Evolutionary conservation across 2,797 vertebrate species (phyloP), one percentile per base, ranked within the genome.

Genomic region (Nyctalus aviator): DNA sequence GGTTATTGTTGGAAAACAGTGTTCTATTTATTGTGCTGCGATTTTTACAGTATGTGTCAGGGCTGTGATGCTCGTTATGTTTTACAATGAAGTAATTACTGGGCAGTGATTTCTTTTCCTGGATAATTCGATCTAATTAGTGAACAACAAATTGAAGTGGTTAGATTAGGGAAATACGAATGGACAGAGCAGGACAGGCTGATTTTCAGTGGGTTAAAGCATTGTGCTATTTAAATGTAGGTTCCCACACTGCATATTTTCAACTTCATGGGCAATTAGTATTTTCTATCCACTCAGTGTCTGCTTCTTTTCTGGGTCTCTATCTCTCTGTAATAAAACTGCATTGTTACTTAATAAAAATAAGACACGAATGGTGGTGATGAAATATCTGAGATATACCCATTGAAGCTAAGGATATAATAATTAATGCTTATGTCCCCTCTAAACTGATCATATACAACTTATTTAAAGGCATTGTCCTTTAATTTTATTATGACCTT

Each of bases 11-110:
- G 97, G 98, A 97, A 98, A 98, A 97, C 98, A 89, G 94, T 37
- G 21, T 97, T 98, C 97, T 98, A 98, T 98, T 98, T 98, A 98
- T 98, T 98, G 98, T 96, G 95, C 95, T 95, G 95, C 88, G 90
- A 93, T 98, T 98, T 98, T 98, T 98, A 98, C 97, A 98, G 97
- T 97, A 95, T 95, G 94, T 94, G 97, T 96, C 97, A 97, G 96
- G 81, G 96, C 96, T 98, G 94, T 95, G 95, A 96, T 97, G 96
- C 97, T 98, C 98, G 96, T 98, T 98, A 98, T 95, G 37, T 98
- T 98, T 98, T 98, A 98, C 98, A 97, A 84, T 97, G 98, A 98
- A 98, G 97, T 98, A 98, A 98, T 98, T 98, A 98, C 44, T 0
- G 92, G 94, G 89, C 96, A 95, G 96, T 97, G 97, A 98, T 98